Percentiles rank a stretch among this genome's conserved stretches.
Conservation (phyloP, 2,797 vertebrate genomes). For the Chelmon rostratus region DNA sequence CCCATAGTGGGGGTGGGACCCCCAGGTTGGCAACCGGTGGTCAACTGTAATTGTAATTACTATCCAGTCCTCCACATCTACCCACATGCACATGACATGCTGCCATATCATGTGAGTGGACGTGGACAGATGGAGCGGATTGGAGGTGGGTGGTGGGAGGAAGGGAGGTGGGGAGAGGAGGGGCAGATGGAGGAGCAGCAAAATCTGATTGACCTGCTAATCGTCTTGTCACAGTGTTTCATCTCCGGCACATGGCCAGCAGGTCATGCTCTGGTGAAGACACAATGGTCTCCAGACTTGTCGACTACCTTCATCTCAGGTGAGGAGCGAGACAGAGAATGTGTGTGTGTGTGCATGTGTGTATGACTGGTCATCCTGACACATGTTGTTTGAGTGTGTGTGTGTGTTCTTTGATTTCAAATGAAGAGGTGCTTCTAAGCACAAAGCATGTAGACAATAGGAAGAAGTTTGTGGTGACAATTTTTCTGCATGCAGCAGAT, state of each 20-base stretch:
- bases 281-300: slow-evolving; percentile 70
- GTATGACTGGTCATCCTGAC: background rate
- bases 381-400: background rate
- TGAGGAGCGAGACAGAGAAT: slow-evolving; percentile 38
- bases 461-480: too few species aligned
- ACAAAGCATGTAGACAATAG: background rate
- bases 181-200: slow-evolving; percentile 60
- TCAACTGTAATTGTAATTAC: too few species aligned
- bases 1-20: too few species aligned
- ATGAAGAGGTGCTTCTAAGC: background rate
- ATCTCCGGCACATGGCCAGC: slow-evolving; percentile 43
- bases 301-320: slow-evolving; percentile 68
- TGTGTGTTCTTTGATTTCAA: too few species aligned
- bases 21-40: too few species aligned
- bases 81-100: background rate
- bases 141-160: background rate
- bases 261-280: slow-evolving; percentile 20
- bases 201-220: slow-evolving; percentile 74
- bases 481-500: background rate
- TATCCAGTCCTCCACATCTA: too few species aligned
- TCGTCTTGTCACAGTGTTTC: slow-evolving; percentile 61
- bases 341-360: background rate
- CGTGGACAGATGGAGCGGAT: background rate
- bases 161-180: slow-evolving; percentile 34
- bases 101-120: background rate